These are phyloP conservation scores for Machaerirhynchus nigripectus DNA, from an alignment of 2,113 vertebrate genomes.

Conservation along the genomic window DNA sequence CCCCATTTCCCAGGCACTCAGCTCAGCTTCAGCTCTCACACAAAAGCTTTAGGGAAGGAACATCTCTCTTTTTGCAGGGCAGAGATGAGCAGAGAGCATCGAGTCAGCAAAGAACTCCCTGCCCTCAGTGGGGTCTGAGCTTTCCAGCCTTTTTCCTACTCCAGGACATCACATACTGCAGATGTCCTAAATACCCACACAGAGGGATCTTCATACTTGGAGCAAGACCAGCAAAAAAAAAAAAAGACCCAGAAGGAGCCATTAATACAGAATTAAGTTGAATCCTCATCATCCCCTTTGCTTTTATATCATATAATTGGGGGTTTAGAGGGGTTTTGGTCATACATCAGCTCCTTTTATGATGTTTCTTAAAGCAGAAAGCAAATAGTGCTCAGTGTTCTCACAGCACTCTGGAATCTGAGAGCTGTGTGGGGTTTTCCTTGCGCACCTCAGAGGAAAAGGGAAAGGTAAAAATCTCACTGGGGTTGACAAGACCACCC, in stretches of 20 bases:
- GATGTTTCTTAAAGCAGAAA: not conserved
- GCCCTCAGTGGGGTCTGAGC: not conserved
- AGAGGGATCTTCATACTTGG: not conserved
- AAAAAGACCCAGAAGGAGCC: not conserved
- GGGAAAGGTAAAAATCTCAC: not conserved
- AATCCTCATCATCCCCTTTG: not conserved
- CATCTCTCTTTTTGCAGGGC: not conserved
- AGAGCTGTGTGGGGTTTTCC: not conserved
- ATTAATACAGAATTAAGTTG: not conserved
- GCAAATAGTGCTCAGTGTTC: not conserved
- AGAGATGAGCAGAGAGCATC: not conserved
- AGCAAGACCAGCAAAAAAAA: not conserved
- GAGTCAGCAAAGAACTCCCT: not conserved
- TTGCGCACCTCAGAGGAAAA: not conserved
- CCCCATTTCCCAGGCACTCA: not conserved
- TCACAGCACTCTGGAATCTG: not conserved
- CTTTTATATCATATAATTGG: not conserved
- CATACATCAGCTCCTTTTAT: not conserved
- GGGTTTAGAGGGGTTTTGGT: not conserved
- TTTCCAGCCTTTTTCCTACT: not conserved
- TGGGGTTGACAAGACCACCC: not conserved
- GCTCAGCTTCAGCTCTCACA: not conserved
- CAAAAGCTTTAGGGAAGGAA: not conserved
- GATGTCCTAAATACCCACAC: not conserved
- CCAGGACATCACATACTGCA: not conserved